These are phyloP conservation scores for Poecilia picta DNA, from an alignment of 2,797 vertebrate species.

Conservation along the genomic window DNA sequence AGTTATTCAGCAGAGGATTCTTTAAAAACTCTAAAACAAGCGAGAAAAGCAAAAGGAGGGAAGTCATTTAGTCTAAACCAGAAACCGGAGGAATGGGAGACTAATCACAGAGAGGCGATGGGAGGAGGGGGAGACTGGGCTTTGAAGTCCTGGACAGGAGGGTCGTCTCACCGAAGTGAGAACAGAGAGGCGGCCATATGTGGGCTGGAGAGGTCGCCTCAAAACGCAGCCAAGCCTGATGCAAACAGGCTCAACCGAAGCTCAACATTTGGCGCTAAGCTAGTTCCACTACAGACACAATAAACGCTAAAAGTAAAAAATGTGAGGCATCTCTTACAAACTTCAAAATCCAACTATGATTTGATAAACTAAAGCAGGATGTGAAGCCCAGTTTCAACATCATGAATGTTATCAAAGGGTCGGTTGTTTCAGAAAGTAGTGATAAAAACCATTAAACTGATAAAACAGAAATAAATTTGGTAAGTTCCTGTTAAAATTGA, in stretches of 20 bases:
- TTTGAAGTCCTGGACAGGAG: conserved; percentile 73
- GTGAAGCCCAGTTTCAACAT: too few species aligned
- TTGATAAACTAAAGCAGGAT: too few species aligned
- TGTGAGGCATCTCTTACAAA: too few species aligned
- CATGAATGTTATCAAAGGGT: too few species aligned
- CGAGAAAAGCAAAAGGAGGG: conserved; percentile 53
- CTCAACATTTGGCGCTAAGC: conserved; percentile 30
- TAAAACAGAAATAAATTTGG: too few species aligned
- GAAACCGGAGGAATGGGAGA: conserved; percentile 60
- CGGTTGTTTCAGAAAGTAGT: too few species aligned
- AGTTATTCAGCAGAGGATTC: conserved; percentile 38
- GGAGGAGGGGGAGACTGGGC: conserved; percentile 35
- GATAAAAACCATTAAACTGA: too few species aligned
- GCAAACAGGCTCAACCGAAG: conserved; percentile 8
- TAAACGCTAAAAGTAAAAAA: too few species aligned
- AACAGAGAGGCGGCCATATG: conserved; percentile 70
- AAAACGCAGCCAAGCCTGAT: conserved; percentile 41
- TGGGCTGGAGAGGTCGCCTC: conserved; percentile 14
- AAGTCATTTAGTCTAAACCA: conserved; percentile 75
- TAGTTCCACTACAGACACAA: background rate
- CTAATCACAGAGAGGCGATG: conserved; percentile 46
- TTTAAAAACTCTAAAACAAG: conserved; percentile 15
- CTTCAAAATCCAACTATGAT: too few species aligned
- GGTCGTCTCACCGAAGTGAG: conserved; percentile 70
- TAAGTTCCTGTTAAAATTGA: too few species aligned